These are phyloP conservation scores for Psilopogon haemacephalus DNA, from an alignment of 2,113 vertebrate species.

Conservation along the genomic window DNA sequence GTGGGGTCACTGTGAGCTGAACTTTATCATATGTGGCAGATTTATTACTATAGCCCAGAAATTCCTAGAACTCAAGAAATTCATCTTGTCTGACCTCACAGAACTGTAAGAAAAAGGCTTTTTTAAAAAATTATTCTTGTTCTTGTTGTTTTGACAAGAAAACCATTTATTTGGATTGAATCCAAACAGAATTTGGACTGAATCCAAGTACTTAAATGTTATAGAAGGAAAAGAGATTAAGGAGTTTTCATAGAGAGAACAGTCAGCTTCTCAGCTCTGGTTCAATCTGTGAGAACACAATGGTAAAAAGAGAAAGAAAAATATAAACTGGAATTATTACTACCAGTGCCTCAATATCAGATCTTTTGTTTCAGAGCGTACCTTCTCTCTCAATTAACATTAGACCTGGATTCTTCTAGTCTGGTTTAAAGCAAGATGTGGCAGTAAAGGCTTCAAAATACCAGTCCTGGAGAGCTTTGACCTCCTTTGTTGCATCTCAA, in stretches of 20 bases:
- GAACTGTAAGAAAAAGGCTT: background rate
- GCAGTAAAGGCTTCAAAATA: background rate
- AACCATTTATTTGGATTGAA: background rate
- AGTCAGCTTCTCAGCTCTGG: background rate
- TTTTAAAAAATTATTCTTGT: background rate
- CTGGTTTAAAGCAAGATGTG: background rate
- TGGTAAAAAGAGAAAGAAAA: background rate
- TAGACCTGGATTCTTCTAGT: background rate
- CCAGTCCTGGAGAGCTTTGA: too few relatives aligned
- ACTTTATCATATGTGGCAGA: rapidly evolving
- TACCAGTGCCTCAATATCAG: background rate
- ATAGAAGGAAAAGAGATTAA: background rate
- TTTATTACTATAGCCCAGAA: background rate
- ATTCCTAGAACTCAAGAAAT: background rate
- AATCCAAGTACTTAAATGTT: background rate
- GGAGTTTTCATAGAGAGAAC: background rate
- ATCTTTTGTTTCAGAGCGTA: background rate
- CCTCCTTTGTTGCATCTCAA: too few relatives aligned
- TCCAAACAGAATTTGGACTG: background rate
- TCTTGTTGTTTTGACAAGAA: background rate
- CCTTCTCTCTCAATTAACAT: background rate
- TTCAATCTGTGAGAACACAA: background rate
- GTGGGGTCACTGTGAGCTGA: background rate
- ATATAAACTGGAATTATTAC: background rate
- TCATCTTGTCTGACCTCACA: background rate